Percentiles rank a stretch among this genome's conserved stretches.
Conservation (phyloP, 2,113 vertebrate genomes). For the Hypocryptadius cinnamomeus region DNA sequence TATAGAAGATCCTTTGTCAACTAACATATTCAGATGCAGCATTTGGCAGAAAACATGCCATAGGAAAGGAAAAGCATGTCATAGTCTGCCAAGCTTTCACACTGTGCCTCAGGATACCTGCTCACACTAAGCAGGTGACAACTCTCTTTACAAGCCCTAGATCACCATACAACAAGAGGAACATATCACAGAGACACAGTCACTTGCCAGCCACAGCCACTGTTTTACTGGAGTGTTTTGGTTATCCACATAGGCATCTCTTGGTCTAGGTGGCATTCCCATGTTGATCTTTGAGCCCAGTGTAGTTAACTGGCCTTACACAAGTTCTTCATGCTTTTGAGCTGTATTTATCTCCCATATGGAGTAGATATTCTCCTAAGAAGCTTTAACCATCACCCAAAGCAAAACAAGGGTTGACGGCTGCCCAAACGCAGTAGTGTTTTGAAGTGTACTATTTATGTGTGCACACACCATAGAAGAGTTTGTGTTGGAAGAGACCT, state of each 20-base stretch:
- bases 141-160: neutral
- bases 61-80: neutral
- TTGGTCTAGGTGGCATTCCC: neutral
- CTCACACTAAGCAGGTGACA: neutral
- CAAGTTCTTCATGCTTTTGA: neutral
- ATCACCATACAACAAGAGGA: neutral
- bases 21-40: neutral
- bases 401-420: neutral
- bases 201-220: neutral
- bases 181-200: neutral
- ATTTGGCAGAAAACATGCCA: neutral
- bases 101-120: neutral
- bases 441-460: neutral
- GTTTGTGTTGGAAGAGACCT: neutral
- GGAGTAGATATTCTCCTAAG: neutral
- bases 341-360: neutral
- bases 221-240: neutral
- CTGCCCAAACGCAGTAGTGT: neutral
- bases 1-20: neutral
- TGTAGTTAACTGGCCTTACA: neutral
- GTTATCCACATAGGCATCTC: accelerated
- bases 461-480: neutral
- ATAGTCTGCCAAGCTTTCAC: neutral
- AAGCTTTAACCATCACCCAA: neutral
- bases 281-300: neutral